Conservation (phyloP, 2,888 invertebrate genomes). For the Allolobophora icterica region DNA sequence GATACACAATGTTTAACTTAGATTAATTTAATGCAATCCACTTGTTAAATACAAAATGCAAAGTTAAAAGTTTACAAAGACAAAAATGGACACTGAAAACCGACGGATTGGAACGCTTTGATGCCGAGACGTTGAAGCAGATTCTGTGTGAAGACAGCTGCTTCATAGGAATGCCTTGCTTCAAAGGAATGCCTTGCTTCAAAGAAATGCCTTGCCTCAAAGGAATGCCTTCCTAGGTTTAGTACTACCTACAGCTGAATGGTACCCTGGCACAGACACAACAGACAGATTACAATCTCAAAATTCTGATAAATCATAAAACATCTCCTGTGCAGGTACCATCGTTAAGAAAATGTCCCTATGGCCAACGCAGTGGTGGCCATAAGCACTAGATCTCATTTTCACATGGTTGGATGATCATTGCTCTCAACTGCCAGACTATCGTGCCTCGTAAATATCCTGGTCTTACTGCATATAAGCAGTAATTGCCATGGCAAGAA, state of each 20-base stretch:
- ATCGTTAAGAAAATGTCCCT: not conserved
- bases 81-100: not conserved
- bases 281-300: too few relatives aligned
- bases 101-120: not conserved
- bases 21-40: conserved; percentile 11
- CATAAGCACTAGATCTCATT: not conserved
- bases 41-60: not conserved
- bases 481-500: too few relatives aligned
- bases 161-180: not conserved
- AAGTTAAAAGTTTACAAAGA: not conserved
- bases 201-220: not conserved
- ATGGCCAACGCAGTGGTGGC: not conserved
- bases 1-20: not conserved
- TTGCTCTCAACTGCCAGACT: too few relatives aligned
- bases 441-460: too few relatives aligned
- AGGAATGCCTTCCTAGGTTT: too few relatives aligned
- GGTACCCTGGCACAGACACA: too few relatives aligned
- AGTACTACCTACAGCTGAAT: too few relatives aligned
- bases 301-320: not conserved
- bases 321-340: not conserved
- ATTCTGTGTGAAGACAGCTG: not conserved
- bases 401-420: not conserved
- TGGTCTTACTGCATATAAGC: too few relatives aligned
- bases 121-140: not conserved
- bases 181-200: too few relatives aligned